Evolutionary conservation across 2,888 invertebrate genomes (phyloP).

Genomic region (Dinocampus coccinellae): DNA sequence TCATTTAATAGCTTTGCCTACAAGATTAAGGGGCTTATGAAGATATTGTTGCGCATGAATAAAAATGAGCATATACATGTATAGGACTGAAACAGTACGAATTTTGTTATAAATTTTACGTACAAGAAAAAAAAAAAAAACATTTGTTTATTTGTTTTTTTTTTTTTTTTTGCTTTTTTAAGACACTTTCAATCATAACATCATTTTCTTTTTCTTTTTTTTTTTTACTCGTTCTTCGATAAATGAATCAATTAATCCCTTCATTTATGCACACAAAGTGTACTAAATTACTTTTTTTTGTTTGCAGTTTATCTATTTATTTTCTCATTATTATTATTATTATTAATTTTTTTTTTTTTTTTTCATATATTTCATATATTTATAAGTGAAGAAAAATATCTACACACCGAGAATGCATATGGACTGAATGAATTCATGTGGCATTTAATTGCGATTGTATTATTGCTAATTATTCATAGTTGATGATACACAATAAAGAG

Average conservation of each 20-base stretch:
- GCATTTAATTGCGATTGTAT: background rate
- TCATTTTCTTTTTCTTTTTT: background rate
- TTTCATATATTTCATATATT: conserved; percentile 4
- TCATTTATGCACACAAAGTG: conserved; percentile 24
- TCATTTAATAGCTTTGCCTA: conserved; percentile 58
- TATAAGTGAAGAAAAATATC: background rate
- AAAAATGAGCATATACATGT: conserved; percentile 19
- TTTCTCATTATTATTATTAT: too few species aligned
- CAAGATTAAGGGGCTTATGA: conserved; percentile 63
- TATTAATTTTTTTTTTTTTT: background rate
- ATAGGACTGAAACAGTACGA: background rate
- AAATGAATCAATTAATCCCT: conserved; percentile 5
- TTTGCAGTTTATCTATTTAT: background rate
- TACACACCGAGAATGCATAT: conserved; percentile 19
- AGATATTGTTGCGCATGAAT: conserved; percentile 45
- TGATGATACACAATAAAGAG: background rate
- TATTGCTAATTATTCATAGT: conserved; percentile 10
- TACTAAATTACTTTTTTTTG: background rate
- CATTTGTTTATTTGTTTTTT: conserved; percentile 26
- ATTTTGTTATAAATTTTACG: background rate
- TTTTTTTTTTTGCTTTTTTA: conserved; percentile 23
- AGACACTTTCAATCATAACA: conserved; percentile 15
- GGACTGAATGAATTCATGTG: conserved; percentile 6
- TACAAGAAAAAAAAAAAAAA: conserved; percentile 1
- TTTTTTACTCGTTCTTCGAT: background rate